Base-by-base conservation (phyloP, 2,888 invertebrate species). In the Epistrophella euchroma region DNA sequence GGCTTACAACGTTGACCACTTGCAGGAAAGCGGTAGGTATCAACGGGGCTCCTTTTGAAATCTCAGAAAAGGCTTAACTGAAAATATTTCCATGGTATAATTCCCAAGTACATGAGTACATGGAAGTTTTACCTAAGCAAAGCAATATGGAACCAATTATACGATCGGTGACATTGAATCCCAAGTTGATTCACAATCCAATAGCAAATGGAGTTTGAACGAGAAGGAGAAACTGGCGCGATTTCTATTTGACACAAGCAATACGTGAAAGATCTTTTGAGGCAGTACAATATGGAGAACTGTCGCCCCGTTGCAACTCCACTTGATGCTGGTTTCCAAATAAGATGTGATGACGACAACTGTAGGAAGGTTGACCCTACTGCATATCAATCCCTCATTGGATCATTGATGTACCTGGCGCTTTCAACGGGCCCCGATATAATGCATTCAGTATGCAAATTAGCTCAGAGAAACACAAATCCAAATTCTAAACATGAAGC, bases 401-500 rank as follows among this genome's bases (percentile, higher is more conserved):
- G 58, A 1, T 47, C 72, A 7, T 22, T 58, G 15, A 60, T 60
- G 58, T 47, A 47, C 22, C n/a, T 72, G 9, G 72, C 47, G 78
- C 11, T 87, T 68, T 76, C 76, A 15, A 84, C 87, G 0, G 73
- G 88, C 0, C 84, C 88, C 6, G 88, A 88, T 25, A 88, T 88
- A 2, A 2, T 50, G 37, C 35, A 68, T 50, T 68, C 66, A 13
- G 66, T 50, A 15, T 68, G 50, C 47, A 66, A 50, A 73, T 45
- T 88, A 19, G 74, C 88, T 0, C 88, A 89, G 22, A 78, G 64
- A 11, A 89, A 88, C 28, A 83, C 43, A 1, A 71, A 88, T 56
- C 88, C 88, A 22, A 88, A 88, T 68, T 11, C 25, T 4, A 88
- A 89, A 58, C 89, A 88, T 52, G 37, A 88, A 62, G 56, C 62